Percentiles rank a stretch among this genome's conserved stretches.
phyloP scores from a whole-genome alignment of 2,113 vertebrate genomes.

The Antidorcas marsupialis region DNA sequence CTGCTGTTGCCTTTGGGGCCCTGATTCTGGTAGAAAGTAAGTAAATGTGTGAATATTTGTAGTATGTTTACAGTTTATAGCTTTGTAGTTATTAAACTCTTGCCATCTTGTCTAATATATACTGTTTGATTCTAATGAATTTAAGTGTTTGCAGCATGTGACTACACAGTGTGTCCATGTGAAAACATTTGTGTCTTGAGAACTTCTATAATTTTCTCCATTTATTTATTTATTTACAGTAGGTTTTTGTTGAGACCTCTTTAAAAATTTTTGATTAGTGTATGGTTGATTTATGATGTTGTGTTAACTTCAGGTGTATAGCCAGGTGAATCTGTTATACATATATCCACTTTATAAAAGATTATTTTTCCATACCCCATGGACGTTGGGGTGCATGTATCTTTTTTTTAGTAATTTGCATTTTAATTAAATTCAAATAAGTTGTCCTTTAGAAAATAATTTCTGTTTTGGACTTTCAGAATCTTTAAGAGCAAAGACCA shows the following conservation, averaged over 20 bases:
- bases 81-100: too few relatives aligned
- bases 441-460: neutral
- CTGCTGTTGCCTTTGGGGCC: too few relatives aligned
- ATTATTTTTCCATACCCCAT: neutral
- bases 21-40: too few relatives aligned
- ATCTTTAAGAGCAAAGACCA: neutral
- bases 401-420: too few relatives aligned
- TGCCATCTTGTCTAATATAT: too few relatives aligned
- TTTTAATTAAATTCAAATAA: too few relatives aligned
- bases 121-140: too few relatives aligned
- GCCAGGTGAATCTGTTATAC: neutral
- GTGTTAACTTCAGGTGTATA: neutral
- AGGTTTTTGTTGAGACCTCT: neutral
- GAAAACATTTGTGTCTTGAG: neutral
- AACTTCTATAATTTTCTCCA: accelerated
- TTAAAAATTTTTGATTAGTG: accelerated
- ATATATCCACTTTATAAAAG: neutral
- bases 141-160: too few relatives aligned
- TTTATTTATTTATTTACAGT: neutral
- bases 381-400: neutral
- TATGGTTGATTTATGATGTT: neutral
- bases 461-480: neutral
- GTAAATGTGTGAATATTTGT: too few relatives aligned
- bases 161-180: too few relatives aligned
- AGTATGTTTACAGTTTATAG: too few relatives aligned